phyloP scores from a whole-genome alignment of 1,140 invertebrate species.

The Listronotus oregonensis region DNA sequence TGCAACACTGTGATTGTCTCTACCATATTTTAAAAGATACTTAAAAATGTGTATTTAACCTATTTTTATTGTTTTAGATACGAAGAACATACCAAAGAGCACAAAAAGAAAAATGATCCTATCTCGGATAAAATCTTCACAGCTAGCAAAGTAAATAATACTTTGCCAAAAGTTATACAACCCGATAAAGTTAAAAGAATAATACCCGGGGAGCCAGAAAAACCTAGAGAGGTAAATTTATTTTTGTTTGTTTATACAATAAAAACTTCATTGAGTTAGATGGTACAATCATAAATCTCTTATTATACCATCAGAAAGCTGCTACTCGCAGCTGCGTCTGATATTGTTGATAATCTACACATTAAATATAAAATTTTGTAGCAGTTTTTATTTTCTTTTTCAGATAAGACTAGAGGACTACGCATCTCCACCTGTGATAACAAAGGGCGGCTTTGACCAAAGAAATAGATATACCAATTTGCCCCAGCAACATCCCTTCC shows the following conservation, averaged over 20 bases:
- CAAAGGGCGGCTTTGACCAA: slow-evolving; percentile 26
- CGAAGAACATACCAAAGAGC: slow-evolving; percentile 48
- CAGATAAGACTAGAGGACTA: slow-evolving; percentile 30
- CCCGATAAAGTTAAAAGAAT: slow-evolving; percentile 37
- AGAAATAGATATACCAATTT: slow-evolving; percentile 5
- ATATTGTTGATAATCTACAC: too few species aligned
- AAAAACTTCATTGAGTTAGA: too few species aligned
- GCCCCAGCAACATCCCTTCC: neutral
- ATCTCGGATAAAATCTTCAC: slow-evolving; percentile 48
- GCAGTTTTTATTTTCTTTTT: slow-evolving; percentile 2
- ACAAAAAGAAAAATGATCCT: slow-evolving; percentile 44
- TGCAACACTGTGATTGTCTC: too few species aligned
- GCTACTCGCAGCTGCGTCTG: too few species aligned
- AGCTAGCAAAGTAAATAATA: slow-evolving; percentile 47
- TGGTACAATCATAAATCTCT: too few species aligned
- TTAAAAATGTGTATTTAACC: neutral
- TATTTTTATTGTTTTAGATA: slow-evolving; percentile 30
- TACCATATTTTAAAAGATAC: too few species aligned
- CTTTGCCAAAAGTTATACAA: slow-evolving; percentile 42
- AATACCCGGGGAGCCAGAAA: slow-evolving; percentile 26
- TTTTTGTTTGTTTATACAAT: too few species aligned
- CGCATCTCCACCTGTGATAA: slow-evolving; percentile 22
- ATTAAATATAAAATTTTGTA: too few species aligned
- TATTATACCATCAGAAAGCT: too few species aligned
- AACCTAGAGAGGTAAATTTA: slow-evolving; percentile 26